Base-by-base conservation (phyloP, 2,888 invertebrate genomes). In the Rhingia campestris region DNA sequence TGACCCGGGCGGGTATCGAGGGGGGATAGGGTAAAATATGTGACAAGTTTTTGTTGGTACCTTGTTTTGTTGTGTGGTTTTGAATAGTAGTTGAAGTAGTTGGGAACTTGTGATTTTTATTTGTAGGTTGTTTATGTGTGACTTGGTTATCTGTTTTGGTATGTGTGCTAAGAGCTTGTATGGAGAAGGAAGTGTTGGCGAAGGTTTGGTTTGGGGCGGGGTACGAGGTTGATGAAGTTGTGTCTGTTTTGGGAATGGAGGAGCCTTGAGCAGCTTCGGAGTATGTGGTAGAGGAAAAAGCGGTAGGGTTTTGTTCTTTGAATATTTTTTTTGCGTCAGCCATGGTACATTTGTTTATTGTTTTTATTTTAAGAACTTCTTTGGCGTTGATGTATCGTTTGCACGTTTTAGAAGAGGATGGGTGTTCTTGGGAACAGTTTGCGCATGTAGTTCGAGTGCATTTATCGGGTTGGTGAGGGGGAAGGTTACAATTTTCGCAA, bases 301-400 rank as follows among this genome's bases (percentile, higher is more conserved):
- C 12, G 12, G 6, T 6, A 2, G 41, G 56, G 10, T 54, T 45
- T 47, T 56, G 47, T 12, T 47, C 37, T 45, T 56, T 39, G 9
- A 41, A 56, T 72, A 75, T 14, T 53, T 43, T 53, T 33, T 64
- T 51, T 51, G 64, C 41, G 39, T 64, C 51, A 30, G 39, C 39
- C 32, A 53, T 66, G 53, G 12, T 66, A 14, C 53, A 66, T 53
- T 66, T 66, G 5, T 43, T 32, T 12, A 32, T 43, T 32, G 35
- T 22, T 51, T 51, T 64, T 5, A 64, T 64, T 64, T 49, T 49
- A 4, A 63, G 37, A 41, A 66, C n/a, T 66, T 66, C 53, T 14
- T 66, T 66, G 22, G 32, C 41, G 3, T 53, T n/a, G 32, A 66
- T 4, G n/a, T 41, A 53, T 7, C 9, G 2, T 10, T 30, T 51